Conservation (phyloP, 2,113 vertebrate species). For the Eulacestoma nigropectus region DNA sequence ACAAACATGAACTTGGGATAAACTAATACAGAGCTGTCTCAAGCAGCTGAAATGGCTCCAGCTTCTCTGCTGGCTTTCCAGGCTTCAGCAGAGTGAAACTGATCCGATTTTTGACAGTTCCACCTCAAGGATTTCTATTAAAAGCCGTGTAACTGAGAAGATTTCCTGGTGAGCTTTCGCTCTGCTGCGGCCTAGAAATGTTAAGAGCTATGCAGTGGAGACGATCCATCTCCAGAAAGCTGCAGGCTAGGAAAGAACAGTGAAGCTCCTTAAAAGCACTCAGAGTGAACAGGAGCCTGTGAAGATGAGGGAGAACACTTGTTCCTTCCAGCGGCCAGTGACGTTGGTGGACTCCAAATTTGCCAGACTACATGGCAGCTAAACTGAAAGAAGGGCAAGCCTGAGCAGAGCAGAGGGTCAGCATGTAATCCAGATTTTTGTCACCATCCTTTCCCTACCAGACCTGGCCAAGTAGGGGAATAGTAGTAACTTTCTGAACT, state of each 20-base stretch:
- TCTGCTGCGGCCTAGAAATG: conserved; percentile 53
- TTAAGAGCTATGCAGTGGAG: conserved; percentile 27
- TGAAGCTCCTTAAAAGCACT: conserved; percentile 25
- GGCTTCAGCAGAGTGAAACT: conserved; percentile 47
- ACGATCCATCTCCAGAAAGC: conserved; percentile 42
- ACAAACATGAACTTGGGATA: conserved; percentile 17
- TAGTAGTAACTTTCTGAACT: background rate
- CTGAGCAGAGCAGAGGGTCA: background rate
- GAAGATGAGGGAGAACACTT: background rate
- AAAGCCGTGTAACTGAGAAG: conserved; percentile 51
- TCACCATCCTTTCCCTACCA: background rate
- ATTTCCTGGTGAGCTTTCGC: conserved; percentile 53
- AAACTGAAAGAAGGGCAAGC: background rate
- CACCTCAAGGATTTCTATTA: conserved; percentile 63
- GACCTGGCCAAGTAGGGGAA: background rate
- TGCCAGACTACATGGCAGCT: background rate
- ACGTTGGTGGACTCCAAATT: background rate
- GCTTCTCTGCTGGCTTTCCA: conserved; percentile 40
- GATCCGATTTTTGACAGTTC: conserved; percentile 63
- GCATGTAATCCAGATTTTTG: background rate
- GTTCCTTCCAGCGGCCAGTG: background rate
- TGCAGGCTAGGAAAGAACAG: conserved; percentile 49
- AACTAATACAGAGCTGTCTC: background rate
- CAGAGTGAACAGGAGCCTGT: background rate
- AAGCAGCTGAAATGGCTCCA: conserved; percentile 12